phyloP scores from a whole-genome alignment of 2,113 vertebrate species.

The Galbula dea region DNA sequence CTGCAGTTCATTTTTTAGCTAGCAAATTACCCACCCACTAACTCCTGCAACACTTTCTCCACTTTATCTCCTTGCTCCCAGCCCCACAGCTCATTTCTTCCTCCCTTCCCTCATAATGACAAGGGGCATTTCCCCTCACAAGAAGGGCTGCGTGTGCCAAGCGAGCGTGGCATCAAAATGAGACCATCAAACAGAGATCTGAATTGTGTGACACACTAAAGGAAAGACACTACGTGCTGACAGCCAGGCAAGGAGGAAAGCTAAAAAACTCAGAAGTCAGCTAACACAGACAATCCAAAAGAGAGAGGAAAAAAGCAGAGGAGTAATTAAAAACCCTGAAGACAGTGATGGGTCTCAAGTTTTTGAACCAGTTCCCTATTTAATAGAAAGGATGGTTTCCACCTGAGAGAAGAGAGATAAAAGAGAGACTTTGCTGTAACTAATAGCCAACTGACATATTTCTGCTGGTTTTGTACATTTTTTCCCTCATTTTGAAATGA shows the following conservation, averaged over 20 bases:
- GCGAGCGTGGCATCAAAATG: not conserved
- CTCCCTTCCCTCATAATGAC: not conserved
- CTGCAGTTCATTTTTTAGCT: not conserved
- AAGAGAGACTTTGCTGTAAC: conserved; percentile 47
- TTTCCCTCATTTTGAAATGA: conserved; percentile 57
- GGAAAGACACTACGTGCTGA: not conserved
- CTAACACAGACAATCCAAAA: not conserved
- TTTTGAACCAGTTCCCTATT: conserved; percentile 50
- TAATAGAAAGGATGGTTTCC: conserved; percentile 52
- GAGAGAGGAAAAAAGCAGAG: conserved; percentile 2
- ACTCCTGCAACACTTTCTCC: not conserved
- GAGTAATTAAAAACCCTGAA: conserved; percentile 53
- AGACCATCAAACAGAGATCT: not conserved
- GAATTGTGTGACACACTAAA: not conserved
- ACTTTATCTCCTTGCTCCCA: not conserved
- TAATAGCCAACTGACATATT: conserved; percentile 68
- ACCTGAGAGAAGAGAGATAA: conserved; percentile 37
- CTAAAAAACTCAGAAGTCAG: conserved; percentile 5
- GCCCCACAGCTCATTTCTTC: not conserved
- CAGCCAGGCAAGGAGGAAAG: conserved; percentile 1
- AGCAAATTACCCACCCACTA: not conserved
- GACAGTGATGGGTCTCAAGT: conserved; percentile 46
- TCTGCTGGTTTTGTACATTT: conserved; percentile 61
- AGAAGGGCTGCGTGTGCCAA: not conserved
- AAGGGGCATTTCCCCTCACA: not conserved